Evolutionary conservation across 2,113 vertebrate genomes (phyloP).

Genomic region (Aythya baeri): DNA sequence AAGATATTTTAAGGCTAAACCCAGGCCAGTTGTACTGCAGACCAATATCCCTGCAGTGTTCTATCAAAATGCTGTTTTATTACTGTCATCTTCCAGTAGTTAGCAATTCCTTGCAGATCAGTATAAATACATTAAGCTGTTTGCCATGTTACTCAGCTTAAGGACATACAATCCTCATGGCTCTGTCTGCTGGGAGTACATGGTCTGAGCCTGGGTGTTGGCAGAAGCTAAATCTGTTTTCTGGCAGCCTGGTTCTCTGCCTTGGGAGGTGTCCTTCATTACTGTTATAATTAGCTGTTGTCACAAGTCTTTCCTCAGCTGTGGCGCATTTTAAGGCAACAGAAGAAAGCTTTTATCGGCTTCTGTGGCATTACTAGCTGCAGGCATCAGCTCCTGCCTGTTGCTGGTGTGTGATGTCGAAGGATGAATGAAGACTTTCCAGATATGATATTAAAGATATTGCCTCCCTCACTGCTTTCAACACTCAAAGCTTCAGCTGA

Average conservation of each 20-base stretch:
- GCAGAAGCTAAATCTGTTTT: background rate
- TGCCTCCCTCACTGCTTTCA: background rate
- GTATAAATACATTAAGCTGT: background rate
- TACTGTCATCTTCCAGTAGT: background rate
- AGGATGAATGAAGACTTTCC: background rate
- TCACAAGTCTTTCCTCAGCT: background rate
- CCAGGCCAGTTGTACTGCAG: background rate
- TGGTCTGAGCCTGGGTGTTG: background rate
- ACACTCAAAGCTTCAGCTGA: background rate
- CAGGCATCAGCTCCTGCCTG: background rate
- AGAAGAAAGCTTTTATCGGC: background rate
- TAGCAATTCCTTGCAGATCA: background rate
- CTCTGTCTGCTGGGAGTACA: background rate
- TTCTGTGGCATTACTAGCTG: background rate
- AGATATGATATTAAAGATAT: background rate
- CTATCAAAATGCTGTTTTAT: background rate
- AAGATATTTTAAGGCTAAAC: background rate
- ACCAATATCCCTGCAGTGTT: background rate
- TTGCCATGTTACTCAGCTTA: background rate
- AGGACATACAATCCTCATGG: background rate
- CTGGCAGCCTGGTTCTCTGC: background rate
- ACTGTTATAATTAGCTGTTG: background rate
- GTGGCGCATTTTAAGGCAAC: background rate
- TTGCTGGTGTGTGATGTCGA: background rate
- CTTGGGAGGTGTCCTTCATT: background rate